Percentiles rank a stretch among this genome's conserved stretches.
phyloP scores from a whole-genome alignment of 2,113 vertebrate genomes.

The Zosterops japonicus region DNA sequence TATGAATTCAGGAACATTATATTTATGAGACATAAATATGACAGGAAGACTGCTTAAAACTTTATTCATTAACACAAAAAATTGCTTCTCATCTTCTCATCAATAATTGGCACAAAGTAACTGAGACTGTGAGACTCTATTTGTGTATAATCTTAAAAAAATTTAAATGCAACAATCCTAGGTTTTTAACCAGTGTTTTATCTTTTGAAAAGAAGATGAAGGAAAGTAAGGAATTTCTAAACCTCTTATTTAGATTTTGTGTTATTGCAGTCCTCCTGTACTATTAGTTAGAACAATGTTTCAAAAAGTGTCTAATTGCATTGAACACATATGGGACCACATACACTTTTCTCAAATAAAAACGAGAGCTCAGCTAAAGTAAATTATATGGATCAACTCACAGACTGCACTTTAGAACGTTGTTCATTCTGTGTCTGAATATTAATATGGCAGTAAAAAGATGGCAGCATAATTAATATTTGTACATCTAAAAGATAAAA shows the following conservation, averaged over 20 bases:
- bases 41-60: not conserved
- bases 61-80: conserved; percentile 14
- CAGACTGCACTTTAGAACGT: not conserved
- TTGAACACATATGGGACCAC: not conserved
- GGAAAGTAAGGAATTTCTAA: not conserved
- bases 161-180: not conserved
- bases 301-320: not conserved
- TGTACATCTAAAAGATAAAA: not conserved
- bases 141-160: not conserved
- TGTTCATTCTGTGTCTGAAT: not conserved
- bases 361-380: not conserved
- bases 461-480: not conserved
- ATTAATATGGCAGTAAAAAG: not conserved
- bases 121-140: not conserved
- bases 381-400: not conserved
- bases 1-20: not conserved
- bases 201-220: not conserved
- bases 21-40: not conserved
- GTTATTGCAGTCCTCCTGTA: not conserved
- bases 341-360: not conserved
- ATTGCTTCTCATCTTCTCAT: not conserved
- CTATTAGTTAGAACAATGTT: not conserved
- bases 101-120: conserved; percentile 1
- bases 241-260: not conserved
- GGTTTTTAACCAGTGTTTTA: not conserved